Base-by-base conservation (phyloP, 1,140 invertebrate species). In the Bombus fervidus region DNA sequence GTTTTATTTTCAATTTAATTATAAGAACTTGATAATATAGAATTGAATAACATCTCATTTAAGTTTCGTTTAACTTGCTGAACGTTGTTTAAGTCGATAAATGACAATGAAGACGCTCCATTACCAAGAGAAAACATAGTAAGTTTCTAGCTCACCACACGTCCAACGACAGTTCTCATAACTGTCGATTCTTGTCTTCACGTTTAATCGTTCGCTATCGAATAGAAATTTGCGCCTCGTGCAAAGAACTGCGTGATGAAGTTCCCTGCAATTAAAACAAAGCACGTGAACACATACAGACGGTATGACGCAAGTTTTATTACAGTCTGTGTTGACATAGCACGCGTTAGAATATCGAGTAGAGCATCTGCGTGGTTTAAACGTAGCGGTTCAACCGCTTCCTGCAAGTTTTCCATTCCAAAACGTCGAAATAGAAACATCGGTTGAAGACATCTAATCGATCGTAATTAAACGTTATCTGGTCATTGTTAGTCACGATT, bases 311-410 rank as follows among this genome's bases (percentile, higher is more conserved):
- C 86, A 90, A 87, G 91, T 93, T 93, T 94, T 92, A 94, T 93
- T 93, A 74, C 91, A 79, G 92, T 86, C 90, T 91, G 87, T 93
- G 91, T 93, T 92, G 92, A 93, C 91, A 92, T 88, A 92, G 89
- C 89, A 88, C 90, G 87, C 74, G 89, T 81, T 87, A 86, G 90
- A 91, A 91, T 92, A 91, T 93, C 90, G 92, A 91, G 89, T 87
- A 89, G 18, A 53, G 89, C 89, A 93, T 92, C 92, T 77, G 86
- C 81, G 76, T 90, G 53, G 62, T 72, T n/a, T 87, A 68, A 87
- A 86, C 80, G 34, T 53, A 39, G 25, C n/a, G 31, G 43, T 69
- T 78, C 74, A 43, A 59, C 9, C 77, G 68, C 41, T 59, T 66
- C 6, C 18, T 18, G 59, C 34, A 5, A 39, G 28, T 64, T 47